Percentiles rank a stretch among this genome's conserved stretches.
phyloP scores from a whole-genome alignment of 2,888 invertebrate genomes.

The Ellobium chinense region DNA sequence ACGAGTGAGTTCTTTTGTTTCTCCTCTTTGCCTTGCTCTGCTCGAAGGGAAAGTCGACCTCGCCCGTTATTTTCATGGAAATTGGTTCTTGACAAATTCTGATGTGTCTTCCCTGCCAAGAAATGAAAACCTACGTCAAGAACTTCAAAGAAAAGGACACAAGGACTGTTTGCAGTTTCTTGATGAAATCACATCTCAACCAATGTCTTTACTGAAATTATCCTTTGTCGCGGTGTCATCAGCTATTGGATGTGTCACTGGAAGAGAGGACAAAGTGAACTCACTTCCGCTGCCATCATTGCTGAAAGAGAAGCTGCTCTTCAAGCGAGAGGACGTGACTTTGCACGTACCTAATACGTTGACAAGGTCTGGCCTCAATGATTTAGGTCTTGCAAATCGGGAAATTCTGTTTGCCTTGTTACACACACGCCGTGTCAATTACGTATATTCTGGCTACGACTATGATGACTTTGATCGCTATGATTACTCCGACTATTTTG shows the following conservation, averaged over 20 bases:
- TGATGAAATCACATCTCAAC: neutral
- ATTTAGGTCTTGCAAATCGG: too few species aligned
- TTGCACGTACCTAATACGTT: too few species aligned
- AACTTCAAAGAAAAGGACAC: neutral
- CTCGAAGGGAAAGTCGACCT: neutral
- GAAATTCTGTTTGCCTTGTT: too few species aligned
- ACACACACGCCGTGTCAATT: too few species aligned
- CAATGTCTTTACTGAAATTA: neutral
- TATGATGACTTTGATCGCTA: too few species aligned
- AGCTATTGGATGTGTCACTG: constrained; percentile 6
- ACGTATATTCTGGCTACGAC: too few species aligned
- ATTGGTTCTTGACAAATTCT: neutral
- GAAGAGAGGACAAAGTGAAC: constrained; percentile 8
- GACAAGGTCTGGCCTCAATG: too few species aligned
- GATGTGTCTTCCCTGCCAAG: neutral
- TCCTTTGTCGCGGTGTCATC: neutral
- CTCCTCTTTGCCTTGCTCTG: neutral
- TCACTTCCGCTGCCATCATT: neutral
- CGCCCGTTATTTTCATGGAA: neutral
- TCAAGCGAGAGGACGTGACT: constrained; percentile 1
- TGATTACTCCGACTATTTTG: too few species aligned
- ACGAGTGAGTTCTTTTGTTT: neutral
- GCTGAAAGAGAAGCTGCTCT: constrained; percentile 11
- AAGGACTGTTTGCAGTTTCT: neutral
- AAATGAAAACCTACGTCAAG: neutral